Base-by-base conservation (phyloP, 2,888 invertebrate genomes). In the Electrophaes corylata region DNA sequence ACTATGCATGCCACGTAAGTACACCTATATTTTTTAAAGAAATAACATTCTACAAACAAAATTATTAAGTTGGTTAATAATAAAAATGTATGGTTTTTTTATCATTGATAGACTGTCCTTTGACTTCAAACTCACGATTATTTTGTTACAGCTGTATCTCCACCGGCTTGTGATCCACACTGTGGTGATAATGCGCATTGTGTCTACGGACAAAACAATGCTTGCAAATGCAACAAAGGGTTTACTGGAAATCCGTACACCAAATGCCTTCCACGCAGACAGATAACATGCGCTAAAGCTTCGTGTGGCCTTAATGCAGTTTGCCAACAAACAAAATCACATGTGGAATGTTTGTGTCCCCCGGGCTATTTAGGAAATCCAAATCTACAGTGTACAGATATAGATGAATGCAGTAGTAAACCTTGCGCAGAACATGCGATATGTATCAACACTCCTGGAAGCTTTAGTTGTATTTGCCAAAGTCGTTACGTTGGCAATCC, bases 1-100 rank as follows among this genome's bases (percentile, higher is more conserved):
- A 20, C 93, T 98, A 47, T 98, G 98, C 76, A 97, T 97, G 95
- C 97, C 98, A 77, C 97, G 96, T 96, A 94, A 95, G 96, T 94
- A 66, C 19, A 43, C 11, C 14, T 37, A 48, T n/a, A 37, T 16
- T 31, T 2, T 4, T n/a, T 31, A 31, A 2, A 31, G 5, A 8
- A 11, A n/a, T n/a, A n/a, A n/a, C n/a, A n/a, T 31, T 31, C 2
- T 31, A 1, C n/a, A 31, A 31, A n/a, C 11, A 26, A 10, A 14
- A 14, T 14, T 14, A 3, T 31, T 4, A 35, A 26, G 10, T 26
- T 26, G 26, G 8, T 4, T 26, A 6, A 6, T 26, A 11, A 31
- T 4, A n/a, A n/a, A n/a, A n/a, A n/a, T n/a, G n/a, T 31, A n/a
- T 31, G 11, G 3, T 31, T 31, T n/a, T 31, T 46, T 12, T 29